Conservation (phyloP, 2,888 invertebrate genomes). For the Operophtera brumata region DNA sequence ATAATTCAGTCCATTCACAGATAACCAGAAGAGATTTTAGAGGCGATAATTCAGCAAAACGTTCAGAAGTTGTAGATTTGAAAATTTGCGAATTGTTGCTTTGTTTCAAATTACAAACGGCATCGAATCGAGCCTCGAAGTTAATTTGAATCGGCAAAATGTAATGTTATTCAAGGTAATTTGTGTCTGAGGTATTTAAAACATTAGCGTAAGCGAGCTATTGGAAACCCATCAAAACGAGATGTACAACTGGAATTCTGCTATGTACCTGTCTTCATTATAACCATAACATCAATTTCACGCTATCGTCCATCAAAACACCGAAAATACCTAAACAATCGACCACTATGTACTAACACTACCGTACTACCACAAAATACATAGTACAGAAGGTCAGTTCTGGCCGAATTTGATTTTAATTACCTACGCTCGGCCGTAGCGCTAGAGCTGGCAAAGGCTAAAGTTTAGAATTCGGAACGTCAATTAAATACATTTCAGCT, state of each 20-base stretch:
- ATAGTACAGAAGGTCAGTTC: too few relatives aligned
- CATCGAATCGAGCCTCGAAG: slow-evolving; percentile 3
- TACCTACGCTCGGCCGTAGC: too few relatives aligned
- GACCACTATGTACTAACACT: slow-evolving; percentile 6
- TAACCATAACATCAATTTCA: slow-evolving; percentile 4
- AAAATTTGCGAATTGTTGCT: background rate
- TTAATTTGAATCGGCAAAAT: slow-evolving; percentile 6
- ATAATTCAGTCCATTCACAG: too few relatives aligned
- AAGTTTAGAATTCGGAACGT: too few relatives aligned
- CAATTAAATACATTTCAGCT: too few relatives aligned
- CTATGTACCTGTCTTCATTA: background rate
- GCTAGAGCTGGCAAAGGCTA: too few relatives aligned
- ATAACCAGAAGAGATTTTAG: background rate
- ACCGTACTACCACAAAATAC: too few relatives aligned
- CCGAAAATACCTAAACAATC: slow-evolving; percentile 24
- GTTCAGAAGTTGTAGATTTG: background rate
- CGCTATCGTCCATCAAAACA: slow-evolving; percentile 3
- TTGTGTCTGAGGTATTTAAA: background rate
- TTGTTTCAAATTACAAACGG: background rate
- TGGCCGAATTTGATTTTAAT: too few relatives aligned
- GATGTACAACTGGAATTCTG: background rate
- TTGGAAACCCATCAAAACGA: background rate
- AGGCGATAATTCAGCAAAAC: background rate
- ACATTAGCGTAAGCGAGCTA: background rate
- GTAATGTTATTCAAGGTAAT: background rate